A percentile compares a stretch with the other conserved stretches of the same genome.
Conservation (phyloP, 2,113 vertebrate genomes). For the Upupa epops region DNA sequence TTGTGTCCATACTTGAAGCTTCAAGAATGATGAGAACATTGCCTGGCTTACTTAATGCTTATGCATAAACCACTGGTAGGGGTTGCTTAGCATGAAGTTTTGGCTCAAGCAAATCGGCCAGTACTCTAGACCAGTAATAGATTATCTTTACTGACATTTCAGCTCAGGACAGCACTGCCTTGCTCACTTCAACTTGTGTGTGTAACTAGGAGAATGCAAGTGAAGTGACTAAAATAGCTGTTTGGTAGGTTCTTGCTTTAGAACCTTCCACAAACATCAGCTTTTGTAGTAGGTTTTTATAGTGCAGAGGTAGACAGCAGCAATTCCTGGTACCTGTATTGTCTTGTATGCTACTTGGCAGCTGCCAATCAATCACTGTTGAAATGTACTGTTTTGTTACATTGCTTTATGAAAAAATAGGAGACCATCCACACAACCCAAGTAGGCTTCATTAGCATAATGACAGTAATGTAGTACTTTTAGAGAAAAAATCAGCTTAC, state of each 20-base stretch:
- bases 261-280: background rate
- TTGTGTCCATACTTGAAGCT: background rate
- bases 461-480: background rate
- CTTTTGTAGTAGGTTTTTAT: background rate
- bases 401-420: background rate
- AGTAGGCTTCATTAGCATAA: background rate
- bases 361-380: background rate
- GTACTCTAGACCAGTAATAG: background rate
- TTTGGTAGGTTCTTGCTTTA: background rate
- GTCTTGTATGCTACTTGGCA: background rate
- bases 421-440: background rate
- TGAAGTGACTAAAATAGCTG: background rate
- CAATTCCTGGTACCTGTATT: background rate
- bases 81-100: background rate
- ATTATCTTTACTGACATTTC: background rate
- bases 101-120: background rate
- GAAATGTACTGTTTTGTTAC: background rate
- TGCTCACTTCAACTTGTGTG: background rate
- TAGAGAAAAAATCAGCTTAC: background rate
- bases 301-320: background rate
- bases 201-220: background rate
- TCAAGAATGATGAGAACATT: background rate
- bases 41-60: background rate
- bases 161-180: background rate
- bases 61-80: background rate